These are phyloP conservation scores for Magallana gigas DNA, from an alignment of 1,140 invertebrate species.

Conservation along the genomic window DNA sequence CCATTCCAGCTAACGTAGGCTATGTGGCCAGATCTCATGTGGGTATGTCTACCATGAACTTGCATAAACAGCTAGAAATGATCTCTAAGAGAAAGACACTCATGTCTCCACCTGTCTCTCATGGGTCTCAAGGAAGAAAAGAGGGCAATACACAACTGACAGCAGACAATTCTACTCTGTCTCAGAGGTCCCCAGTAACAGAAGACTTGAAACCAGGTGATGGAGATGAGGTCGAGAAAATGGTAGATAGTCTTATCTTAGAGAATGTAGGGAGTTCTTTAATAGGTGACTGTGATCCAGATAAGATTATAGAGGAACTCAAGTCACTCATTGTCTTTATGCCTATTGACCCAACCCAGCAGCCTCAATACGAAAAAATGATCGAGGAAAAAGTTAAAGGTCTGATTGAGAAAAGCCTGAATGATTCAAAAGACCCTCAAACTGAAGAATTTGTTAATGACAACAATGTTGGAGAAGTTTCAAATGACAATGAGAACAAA, in stretches of 20 bases:
- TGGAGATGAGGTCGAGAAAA: constrained; percentile 43
- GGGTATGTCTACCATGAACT: constrained; percentile 10
- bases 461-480: background rate
- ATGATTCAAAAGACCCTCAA: background rate
- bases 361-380: constrained; percentile 30
- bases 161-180: background rate
- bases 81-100: constrained; percentile 47
- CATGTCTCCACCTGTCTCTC: constrained; percentile 41
- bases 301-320: constrained; percentile 42
- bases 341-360: constrained; percentile 46
- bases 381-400: constrained; percentile 49
- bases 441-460: background rate
- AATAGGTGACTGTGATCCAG: background rate
- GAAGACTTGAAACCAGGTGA: background rate
- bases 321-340: constrained; percentile 50
- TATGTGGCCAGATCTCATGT: constrained; percentile 31
- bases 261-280: constrained; percentile 45
- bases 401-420: background rate
- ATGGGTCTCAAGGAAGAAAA: background rate
- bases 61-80: constrained; percentile 48
- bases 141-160: background rate
- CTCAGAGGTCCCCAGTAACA: background rate
- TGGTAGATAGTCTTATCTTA: constrained; percentile 47
- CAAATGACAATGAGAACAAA: background rate
- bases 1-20: constrained; percentile 4